Evolutionary conservation across 2,113 vertebrate genomes (phyloP).

Genomic region (Prochilodus magdalenae): DNA sequence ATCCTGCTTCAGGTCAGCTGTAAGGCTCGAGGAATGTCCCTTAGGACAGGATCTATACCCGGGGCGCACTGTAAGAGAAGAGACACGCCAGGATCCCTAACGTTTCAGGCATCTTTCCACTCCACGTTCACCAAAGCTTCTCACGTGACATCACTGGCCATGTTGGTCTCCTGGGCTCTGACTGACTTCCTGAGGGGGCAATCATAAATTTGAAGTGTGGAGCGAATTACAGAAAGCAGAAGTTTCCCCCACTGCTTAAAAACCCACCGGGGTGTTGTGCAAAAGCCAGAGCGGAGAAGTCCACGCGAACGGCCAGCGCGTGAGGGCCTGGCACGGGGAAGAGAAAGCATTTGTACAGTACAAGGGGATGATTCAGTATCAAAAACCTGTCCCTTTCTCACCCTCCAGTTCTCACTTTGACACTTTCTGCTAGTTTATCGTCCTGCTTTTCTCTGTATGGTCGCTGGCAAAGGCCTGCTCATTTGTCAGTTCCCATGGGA

Average conservation of each 20-base stretch:
- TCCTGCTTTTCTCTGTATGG: slow-evolving; percentile 63
- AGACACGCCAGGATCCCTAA: too few relatives aligned
- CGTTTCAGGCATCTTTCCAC: not conserved
- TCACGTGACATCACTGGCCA: not conserved
- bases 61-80: not conserved
- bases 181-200: slow-evolving; percentile 27
- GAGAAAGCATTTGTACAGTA: slow-evolving; percentile 24
- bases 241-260: not conserved
- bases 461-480: slow-evolving; percentile 67
- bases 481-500: slow-evolving; percentile 78
- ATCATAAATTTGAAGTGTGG: slow-evolving; percentile 22
- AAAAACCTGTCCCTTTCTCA: slow-evolving; percentile 44
- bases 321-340: not conserved
- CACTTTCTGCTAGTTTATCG: slow-evolving; percentile 78
- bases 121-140: not conserved
- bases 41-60: not conserved
- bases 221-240: not conserved
- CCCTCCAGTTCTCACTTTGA: slow-evolving; percentile 65
- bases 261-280: not conserved
- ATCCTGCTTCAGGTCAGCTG: not conserved
- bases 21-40: not conserved
- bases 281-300: not conserved
- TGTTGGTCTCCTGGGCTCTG: slow-evolving; percentile 9
- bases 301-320: not conserved
- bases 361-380: slow-evolving; percentile 48